phyloP scores from a whole-genome alignment of 2,113 vertebrate species.

The Mola mola region DNA sequence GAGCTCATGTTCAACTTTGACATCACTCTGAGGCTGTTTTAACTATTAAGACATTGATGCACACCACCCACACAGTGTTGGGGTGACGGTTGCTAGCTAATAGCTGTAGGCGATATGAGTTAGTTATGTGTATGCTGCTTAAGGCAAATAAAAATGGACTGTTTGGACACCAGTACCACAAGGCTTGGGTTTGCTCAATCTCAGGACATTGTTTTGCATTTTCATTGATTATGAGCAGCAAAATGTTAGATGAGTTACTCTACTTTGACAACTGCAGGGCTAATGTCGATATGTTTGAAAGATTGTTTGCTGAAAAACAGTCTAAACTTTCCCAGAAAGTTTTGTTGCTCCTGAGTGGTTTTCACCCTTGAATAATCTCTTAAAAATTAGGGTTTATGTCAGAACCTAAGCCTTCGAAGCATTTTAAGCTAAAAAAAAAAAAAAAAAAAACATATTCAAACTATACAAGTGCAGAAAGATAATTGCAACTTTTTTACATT shows the following conservation, averaged over 20 bases:
- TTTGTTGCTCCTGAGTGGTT: no score
- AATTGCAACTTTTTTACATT: no score
- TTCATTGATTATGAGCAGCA: not conserved
- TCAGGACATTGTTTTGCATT: not conserved
- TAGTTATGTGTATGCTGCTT: not conserved
- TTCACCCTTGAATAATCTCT: no score
- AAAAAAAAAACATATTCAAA: no score
- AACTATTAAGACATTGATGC: not conserved
- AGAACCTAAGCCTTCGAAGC: no score
- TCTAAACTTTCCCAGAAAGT: no score
- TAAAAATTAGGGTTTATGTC: no score
- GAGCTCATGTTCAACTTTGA: no score
- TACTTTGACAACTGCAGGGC: not conserved
- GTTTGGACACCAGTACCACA: not conserved
- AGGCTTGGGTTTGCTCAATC: no score
- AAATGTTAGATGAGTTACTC: not conserved
- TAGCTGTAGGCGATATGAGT: not conserved
- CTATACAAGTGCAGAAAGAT: no score
- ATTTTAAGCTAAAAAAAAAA: no score
- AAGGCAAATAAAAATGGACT: not conserved
- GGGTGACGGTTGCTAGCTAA: not conserved
- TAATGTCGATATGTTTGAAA: not conserved
- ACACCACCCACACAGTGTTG: not conserved
- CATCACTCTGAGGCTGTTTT: not conserved
- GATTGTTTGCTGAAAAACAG: no score